Conservation (phyloP, 37 sponge, comb jelly and placozoan genomes). For the Theonella swinhoei region DNA sequence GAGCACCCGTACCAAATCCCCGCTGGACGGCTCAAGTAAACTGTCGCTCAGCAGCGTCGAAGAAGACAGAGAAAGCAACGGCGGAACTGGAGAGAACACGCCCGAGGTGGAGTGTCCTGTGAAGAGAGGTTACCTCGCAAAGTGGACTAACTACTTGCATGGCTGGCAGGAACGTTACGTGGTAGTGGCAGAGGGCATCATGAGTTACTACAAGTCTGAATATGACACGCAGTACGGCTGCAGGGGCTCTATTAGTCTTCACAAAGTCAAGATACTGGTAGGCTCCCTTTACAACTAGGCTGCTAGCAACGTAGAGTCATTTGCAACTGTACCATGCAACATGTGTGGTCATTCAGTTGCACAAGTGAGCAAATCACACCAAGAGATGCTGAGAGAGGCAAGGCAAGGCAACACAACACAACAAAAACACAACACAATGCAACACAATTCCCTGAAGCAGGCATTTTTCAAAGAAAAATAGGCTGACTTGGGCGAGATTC, state of each 20-base stretch:
- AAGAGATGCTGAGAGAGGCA: no score
- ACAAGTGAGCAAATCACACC: no score
- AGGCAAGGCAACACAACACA: no score
- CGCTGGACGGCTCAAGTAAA: slow-evolving; percentile 16
- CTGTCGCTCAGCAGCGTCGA: slow-evolving; percentile 15
- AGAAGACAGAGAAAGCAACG: slow-evolving; percentile 1
- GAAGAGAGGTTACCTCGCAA: slow-evolving; percentile 64
- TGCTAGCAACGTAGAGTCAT: no score
- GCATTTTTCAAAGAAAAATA: no score
- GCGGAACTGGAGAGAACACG: background rate
- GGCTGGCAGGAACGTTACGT: slow-evolving; percentile 96
- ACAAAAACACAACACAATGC: no score
- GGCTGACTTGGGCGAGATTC: no score
- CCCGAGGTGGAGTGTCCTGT: slow-evolving; percentile 56
- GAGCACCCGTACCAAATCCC: background rate
- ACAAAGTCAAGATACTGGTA: slow-evolving; percentile 68
- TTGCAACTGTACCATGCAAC: no score
- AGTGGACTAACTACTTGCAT: slow-evolving; percentile 96
- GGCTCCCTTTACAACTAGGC: no score
- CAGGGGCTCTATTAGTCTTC: slow-evolving; percentile 86
- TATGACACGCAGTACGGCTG: slow-evolving; percentile 85
- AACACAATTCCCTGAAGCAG: no score
- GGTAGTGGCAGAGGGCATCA: slow-evolving; percentile 70
- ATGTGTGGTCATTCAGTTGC: no score
- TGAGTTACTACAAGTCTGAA: slow-evolving; percentile 91